Percentiles rank a stretch among this genome's conserved stretches.
Conservation (phyloP, 2,797 vertebrate genomes). For the Prionace glauca region DNA sequence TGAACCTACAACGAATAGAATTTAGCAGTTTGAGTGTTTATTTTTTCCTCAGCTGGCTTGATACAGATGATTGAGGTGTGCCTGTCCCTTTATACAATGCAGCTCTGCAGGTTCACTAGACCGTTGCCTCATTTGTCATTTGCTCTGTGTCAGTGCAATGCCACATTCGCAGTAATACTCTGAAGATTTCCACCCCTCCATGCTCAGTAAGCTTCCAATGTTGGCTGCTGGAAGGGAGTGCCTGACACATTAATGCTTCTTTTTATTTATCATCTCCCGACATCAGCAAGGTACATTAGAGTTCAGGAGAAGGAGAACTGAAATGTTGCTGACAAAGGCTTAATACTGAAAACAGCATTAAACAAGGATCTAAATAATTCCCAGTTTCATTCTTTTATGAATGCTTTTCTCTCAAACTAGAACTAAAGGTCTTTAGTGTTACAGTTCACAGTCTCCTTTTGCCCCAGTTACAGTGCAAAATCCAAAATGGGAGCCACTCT, state of each 20-base stretch:
- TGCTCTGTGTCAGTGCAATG: conserved; percentile 27
- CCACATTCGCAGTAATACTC: conserved; percentile 33
- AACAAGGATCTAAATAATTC: neutral
- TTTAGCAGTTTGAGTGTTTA: neutral
- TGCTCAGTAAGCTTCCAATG: conserved; percentile 33
- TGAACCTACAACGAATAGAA: neutral
- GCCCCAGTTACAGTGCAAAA: neutral
- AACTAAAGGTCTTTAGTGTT: neutral
- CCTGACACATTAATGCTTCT: conserved; percentile 23
- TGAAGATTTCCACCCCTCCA: conserved; percentile 25
- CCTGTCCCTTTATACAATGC: conserved; percentile 23
- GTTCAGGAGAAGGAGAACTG: conserved; percentile 27
- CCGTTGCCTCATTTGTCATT: conserved; percentile 25
- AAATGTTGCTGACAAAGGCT: conserved; percentile 29
- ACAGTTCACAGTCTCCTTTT: neutral
- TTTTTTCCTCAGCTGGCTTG: neutral
- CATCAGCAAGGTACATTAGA: conserved; percentile 21
- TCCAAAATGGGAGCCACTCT: neutral
- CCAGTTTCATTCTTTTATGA: neutral
- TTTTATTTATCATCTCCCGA: conserved; percentile 25
- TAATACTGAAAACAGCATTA: neutral
- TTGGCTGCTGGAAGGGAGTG: conserved; percentile 33
- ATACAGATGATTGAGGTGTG: conserved; percentile 28
- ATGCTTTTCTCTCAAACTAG: neutral
- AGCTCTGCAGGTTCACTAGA: conserved; percentile 22